Evolutionary conservation across 2,113 vertebrate species (phyloP).

Genomic region (Corythoichthys intestinalis): DNA sequence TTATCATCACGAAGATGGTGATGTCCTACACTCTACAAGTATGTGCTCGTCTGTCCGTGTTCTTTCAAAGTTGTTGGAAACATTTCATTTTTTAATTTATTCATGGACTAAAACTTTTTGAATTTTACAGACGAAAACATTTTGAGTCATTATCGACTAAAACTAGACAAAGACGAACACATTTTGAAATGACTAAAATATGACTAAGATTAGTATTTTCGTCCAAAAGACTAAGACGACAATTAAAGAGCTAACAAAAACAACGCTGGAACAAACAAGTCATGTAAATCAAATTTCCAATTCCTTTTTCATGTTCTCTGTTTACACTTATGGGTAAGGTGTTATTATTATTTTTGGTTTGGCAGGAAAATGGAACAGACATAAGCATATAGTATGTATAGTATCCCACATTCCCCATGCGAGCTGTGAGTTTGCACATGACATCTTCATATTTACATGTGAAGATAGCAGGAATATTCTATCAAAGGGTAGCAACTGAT

Average conservation of each 20-base stretch:
- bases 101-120: too few species aligned
- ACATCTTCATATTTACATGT: conserved; percentile 43
- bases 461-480: conserved; percentile 38
- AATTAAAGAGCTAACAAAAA: too few species aligned
- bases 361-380: conserved; percentile 42
- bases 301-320: conserved; percentile 17
- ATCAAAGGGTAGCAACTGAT: conserved; percentile 18
- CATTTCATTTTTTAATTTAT: too few species aligned
- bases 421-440: conserved; percentile 28
- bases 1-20: too few species aligned
- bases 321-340: conserved; percentile 6
- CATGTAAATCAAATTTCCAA: not conserved
- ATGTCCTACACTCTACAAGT: too few species aligned
- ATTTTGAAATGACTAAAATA: not conserved
- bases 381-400: conserved; percentile 16
- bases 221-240: too few species aligned
- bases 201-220: too few species aligned
- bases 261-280: not conserved
- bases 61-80: too few species aligned
- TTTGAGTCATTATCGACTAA: too few species aligned
- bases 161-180: too few species aligned
- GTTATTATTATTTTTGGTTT: conserved; percentile 19
- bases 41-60: too few species aligned
- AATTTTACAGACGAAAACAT: too few species aligned
- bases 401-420: conserved; percentile 7